A percentile compares a stretch with the other conserved stretches of the same genome.
Evolutionary conservation across 2,797 vertebrate species (phyloP).

Genomic region (Eospalax fontanierii): DNA sequence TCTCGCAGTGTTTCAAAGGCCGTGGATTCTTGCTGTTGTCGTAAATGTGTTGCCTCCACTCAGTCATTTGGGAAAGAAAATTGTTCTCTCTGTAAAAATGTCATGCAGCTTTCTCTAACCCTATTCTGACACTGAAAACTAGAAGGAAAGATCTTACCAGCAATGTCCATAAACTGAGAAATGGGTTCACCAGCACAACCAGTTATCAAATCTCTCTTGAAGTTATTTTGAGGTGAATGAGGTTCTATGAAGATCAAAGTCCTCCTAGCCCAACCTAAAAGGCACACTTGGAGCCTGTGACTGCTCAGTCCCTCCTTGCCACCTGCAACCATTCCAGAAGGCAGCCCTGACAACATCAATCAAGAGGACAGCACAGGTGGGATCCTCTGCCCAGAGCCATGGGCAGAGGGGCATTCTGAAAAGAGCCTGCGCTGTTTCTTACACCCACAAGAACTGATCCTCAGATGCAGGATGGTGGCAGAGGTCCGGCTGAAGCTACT

Average conservation of each 20-base stretch:
- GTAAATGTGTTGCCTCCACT: neutral
- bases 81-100: neutral
- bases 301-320: neutral
- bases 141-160: neutral
- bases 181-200: neutral
- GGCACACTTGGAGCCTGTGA: neutral
- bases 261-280: slow-evolving; percentile 44
- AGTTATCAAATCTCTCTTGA: slow-evolving; percentile 31
- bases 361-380: neutral
- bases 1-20: neutral
- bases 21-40: neutral
- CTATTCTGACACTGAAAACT: neutral
- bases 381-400: slow-evolving; percentile 55
- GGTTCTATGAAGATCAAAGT: neutral
- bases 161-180: neutral
- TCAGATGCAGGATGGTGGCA: neutral
- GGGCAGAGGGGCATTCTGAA: neutral
- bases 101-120: neutral
- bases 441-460: neutral
- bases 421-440: neutral
- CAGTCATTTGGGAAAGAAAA: neutral
- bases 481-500: slow-evolving; percentile 23
- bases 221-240: slow-evolving; percentile 40
- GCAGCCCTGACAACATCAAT: neutral
- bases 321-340: neutral